These are phyloP conservation scores for Mythimna vitellina DNA, from an alignment of 2,888 invertebrate genomes.

Conservation along the genomic window DNA sequence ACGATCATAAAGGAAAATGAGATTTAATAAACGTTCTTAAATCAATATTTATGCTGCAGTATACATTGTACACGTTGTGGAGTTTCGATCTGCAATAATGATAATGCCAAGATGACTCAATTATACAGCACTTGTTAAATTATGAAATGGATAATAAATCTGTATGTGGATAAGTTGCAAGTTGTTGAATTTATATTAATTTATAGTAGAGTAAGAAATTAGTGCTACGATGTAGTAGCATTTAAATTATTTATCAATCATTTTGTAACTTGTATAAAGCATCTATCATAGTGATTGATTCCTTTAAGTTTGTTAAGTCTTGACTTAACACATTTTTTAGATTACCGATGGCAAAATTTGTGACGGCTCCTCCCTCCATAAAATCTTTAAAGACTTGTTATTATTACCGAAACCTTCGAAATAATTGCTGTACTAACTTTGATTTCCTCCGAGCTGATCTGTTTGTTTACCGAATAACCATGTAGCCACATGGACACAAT, in stretches of 20 bases:
- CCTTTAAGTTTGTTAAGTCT: not conserved
- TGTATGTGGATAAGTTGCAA: constrained; percentile 3
- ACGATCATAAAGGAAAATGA: constrained; percentile 39
- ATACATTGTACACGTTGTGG: not conserved
- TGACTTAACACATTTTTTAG: not conserved
- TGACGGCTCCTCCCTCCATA: no score
- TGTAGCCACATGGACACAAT: constrained; percentile 25
- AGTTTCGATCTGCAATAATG: not conserved
- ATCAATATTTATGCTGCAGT: constrained; percentile 22
- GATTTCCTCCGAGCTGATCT: not conserved
- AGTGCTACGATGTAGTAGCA: not conserved
- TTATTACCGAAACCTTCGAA: not conserved
- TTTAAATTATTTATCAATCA: not conserved
- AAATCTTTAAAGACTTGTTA: not conserved
- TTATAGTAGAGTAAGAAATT: constrained; percentile 10
- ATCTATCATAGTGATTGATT: constrained; percentile 11
- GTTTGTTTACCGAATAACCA: constrained; percentile 19
- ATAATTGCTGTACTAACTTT: not conserved
- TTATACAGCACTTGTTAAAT: constrained; percentile 22
- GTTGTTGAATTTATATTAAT: constrained; percentile 8
- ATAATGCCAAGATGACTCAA: constrained; percentile 31
- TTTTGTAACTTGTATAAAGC: constrained; percentile 4
- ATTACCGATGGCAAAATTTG: not conserved
- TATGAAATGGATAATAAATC: constrained; percentile 23
- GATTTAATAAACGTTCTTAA: constrained; percentile 20